Percentiles rank a stretch among this genome's conserved stretches.
phyloP scores from a whole-genome alignment of 2,888 invertebrate species.

The Cryptocheilus praepositus region DNA sequence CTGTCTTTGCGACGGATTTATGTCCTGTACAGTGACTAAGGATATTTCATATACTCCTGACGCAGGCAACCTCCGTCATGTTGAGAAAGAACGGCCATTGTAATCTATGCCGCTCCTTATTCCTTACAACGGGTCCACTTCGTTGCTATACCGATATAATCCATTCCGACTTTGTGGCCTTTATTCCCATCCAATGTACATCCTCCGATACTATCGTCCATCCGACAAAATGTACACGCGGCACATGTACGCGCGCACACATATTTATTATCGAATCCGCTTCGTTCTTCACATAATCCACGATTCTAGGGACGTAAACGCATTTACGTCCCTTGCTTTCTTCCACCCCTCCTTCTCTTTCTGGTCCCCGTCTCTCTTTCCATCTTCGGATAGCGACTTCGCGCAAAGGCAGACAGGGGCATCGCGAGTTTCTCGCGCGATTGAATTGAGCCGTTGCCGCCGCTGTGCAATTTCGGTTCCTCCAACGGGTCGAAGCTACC shows the following conservation, averaged over 20 bases:
- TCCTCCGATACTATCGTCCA: neutral
- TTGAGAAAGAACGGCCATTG: no score
- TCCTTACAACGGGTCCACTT: no score
- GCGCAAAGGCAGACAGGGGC: neutral
- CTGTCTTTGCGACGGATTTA: no score
- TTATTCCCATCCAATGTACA: conserved; percentile 3
- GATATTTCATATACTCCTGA: no score
- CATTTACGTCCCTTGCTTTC: conserved; percentile 14
- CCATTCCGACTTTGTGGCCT: neutral
- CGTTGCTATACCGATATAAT: conserved; percentile 5
- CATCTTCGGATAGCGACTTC: conserved; percentile 9
- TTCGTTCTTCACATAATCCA: conserved; percentile 47
- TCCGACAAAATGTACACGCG: neutral
- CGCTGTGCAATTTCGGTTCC: conserved; percentile 52
- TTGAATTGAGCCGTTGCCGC: conserved; percentile 56
- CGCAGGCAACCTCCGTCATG: no score
- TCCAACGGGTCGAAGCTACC: conserved; percentile 37
- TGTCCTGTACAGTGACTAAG: no score
- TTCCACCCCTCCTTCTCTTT: neutral
- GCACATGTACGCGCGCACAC: conserved; percentile 15
- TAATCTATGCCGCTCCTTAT: no score
- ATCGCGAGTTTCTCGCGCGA: conserved; percentile 47
- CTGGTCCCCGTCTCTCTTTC: no score
- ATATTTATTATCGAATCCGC: conserved; percentile 51
- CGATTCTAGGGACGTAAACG: conserved; percentile 34